These are phyloP conservation scores for Cryptoleucopteryx plumbea DNA, from an alignment of 2,113 vertebrate species.

Conservation along the genomic window DNA sequence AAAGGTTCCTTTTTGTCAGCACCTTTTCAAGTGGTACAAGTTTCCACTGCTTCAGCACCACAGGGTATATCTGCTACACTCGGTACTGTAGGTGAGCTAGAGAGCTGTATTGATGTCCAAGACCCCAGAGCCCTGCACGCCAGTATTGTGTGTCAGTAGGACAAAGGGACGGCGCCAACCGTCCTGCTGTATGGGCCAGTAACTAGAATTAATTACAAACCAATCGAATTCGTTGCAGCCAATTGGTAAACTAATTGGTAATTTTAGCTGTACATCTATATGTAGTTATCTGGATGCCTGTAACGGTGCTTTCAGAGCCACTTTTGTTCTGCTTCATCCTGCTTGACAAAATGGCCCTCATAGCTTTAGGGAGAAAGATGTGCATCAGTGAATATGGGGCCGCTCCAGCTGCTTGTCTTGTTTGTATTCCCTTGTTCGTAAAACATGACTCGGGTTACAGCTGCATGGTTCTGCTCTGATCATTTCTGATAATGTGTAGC, in stretches of 20 bases:
- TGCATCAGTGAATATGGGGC: slow-evolving; percentile 73
- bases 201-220: slow-evolving; percentile 91
- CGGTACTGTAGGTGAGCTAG: slow-evolving; percentile 61
- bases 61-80: background rate
- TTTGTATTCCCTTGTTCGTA: slow-evolving; percentile 80
- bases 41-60: slow-evolving; percentile 65
- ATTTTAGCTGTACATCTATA: slow-evolving; percentile 88
- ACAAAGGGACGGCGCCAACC: slow-evolving; percentile 94
- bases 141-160: slow-evolving; percentile 88
- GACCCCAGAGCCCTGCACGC: slow-evolving; percentile 68
- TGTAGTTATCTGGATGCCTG: slow-evolving; percentile 75
- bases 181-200: slow-evolving; percentile 85
- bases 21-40: slow-evolving; percentile 72
- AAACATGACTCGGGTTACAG: slow-evolving; percentile 76
- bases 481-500: slow-evolving; percentile 70
- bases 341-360: slow-evolving; percentile 77
- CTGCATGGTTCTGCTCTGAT: slow-evolving; percentile 70
- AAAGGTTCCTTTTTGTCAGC: slow-evolving; percentile 74
- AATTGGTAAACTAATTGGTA: slow-evolving; percentile 97
- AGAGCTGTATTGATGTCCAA: slow-evolving; percentile 71
- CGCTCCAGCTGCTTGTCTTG: slow-evolving; percentile 78
- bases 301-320: slow-evolving; percentile 72
- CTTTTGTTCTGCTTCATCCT: slow-evolving; percentile 81
- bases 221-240: slow-evolving; percentile 93
- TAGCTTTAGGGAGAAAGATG: slow-evolving; percentile 73